Evolutionary conservation across 1,140 invertebrate genomes (phyloP).

Genomic region (Temnothorax curvispinosus): DNA sequence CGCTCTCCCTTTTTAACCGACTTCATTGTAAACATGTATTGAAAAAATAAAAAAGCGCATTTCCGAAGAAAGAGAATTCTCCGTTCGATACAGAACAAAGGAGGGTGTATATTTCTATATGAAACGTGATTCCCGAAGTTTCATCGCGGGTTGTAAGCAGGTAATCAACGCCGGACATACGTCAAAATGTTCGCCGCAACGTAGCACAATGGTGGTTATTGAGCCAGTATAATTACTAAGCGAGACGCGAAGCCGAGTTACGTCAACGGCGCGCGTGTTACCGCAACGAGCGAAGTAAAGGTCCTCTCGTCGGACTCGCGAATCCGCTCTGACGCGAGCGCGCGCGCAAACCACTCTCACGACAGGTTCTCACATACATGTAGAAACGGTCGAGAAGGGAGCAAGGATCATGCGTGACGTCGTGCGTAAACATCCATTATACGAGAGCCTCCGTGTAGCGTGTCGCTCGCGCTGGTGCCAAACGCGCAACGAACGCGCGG

Average conservation of each 20-base stretch:
- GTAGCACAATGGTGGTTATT: conserved; percentile 57
- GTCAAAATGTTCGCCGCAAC: conserved; percentile 36
- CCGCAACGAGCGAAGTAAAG: conserved; percentile 49
- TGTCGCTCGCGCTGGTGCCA: conserved; percentile 16
- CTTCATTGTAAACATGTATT: no score
- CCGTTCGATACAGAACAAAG: neutral
- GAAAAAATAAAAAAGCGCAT: neutral
- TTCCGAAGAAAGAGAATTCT: neutral
- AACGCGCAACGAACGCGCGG: conserved; percentile 35
- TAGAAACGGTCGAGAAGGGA: conserved; percentile 51
- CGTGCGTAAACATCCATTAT: conserved; percentile 73
- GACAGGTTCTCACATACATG: conserved; percentile 35
- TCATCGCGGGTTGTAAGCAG: neutral
- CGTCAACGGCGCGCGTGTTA: conserved; percentile 56
- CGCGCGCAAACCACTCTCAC: neutral
- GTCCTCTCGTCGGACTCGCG: neutral
- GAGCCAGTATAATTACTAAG: conserved; percentile 71
- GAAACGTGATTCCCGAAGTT: neutral
- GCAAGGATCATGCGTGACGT: conserved; percentile 69
- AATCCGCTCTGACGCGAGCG: neutral
- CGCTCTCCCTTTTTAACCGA: neutral
- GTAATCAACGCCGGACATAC: conserved; percentile 25
- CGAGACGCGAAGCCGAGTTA: conserved; percentile 20
- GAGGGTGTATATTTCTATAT: neutral
- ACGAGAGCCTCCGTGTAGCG: conserved; percentile 26